A percentile compares a stretch with the other conserved stretches of the same genome.
These are phyloP conservation scores for Betta splendens DNA, from an alignment of 2,797 vertebrate genomes.

Conservation along the genomic window DNA sequence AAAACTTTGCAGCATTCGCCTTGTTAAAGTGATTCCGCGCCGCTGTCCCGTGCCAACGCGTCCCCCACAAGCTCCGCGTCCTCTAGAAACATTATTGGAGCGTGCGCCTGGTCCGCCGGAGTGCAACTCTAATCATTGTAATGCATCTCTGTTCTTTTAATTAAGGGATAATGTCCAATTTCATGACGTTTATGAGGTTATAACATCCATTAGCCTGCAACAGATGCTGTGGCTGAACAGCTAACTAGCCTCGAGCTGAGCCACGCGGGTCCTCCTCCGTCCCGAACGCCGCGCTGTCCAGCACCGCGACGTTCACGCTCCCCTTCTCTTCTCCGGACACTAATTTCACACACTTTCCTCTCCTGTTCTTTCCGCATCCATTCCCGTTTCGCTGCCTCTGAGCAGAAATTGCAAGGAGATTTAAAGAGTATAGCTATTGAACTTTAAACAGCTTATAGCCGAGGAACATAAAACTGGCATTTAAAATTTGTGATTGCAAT, in stretches of 20 bases:
- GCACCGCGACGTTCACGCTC: conserved; percentile 49
- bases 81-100: conserved; percentile 74
- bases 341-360: conserved; percentile 59
- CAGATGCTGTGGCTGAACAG: conserved; percentile 85
- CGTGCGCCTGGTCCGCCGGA: conserved; percentile 64
- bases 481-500: conserved; percentile 89
- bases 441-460: conserved; percentile 87
- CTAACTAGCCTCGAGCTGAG: conserved; percentile 80
- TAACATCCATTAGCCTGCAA: conserved; percentile 88
- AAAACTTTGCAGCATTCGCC: conserved; percentile 58
- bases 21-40: conserved; percentile 65
- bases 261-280: conserved; percentile 73
- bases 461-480: conserved; percentile 86
- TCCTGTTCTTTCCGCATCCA: conserved; percentile 43
- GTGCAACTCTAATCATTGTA: conserved; percentile 83
- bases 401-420: conserved; percentile 81
- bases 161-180: conserved; percentile 89
- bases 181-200: conserved; percentile 87
- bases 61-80: conserved; percentile 53
- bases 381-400: conserved; percentile 58
- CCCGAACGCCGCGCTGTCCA: conserved; percentile 66
- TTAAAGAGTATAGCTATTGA: conserved; percentile 85
- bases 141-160: conserved; percentile 89
- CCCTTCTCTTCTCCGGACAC: conserved; percentile 35
- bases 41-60: conserved; percentile 40